phyloP scores from a whole-genome alignment of 2,797 vertebrate species.

The Iguana delicatissima region DNA sequence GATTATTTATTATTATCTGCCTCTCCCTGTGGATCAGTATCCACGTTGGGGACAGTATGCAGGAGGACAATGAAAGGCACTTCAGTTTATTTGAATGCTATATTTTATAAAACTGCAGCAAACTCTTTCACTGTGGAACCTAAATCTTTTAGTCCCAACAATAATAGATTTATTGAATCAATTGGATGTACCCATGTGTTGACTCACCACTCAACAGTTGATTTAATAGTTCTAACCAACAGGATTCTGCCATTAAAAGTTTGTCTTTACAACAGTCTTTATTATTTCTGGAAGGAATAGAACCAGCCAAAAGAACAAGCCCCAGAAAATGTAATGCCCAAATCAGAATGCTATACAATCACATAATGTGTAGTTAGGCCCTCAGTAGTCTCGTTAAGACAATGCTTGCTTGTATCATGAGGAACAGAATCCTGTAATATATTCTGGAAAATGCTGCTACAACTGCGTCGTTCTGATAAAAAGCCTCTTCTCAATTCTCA shows the following conservation, averaged over 20 bases:
- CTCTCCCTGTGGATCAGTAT: too few relatives aligned
- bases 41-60: accelerated
- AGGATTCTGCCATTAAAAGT: not conserved
- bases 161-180: too few relatives aligned
- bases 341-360: not conserved
- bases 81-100: not conserved
- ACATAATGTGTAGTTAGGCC: not conserved
- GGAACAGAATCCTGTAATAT: not conserved
- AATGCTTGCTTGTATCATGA: not conserved
- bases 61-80: not conserved
- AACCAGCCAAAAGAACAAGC: not conserved
- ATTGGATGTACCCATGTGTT: too few relatives aligned
- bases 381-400: not conserved
- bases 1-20: too few relatives aligned
- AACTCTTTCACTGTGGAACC: not conserved
- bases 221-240: too few relatives aligned
- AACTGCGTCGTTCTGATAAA: not conserved
- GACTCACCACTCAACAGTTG: too few relatives aligned
- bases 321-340: not conserved
- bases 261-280: not conserved
- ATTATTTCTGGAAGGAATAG: not conserved
- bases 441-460: slow-evolving; percentile 22
- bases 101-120: not conserved
- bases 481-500: not conserved
- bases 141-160: too few relatives aligned